phyloP scores from a whole-genome alignment of 2,113 vertebrate genomes.

The Xyrauchen texanus region DNA sequence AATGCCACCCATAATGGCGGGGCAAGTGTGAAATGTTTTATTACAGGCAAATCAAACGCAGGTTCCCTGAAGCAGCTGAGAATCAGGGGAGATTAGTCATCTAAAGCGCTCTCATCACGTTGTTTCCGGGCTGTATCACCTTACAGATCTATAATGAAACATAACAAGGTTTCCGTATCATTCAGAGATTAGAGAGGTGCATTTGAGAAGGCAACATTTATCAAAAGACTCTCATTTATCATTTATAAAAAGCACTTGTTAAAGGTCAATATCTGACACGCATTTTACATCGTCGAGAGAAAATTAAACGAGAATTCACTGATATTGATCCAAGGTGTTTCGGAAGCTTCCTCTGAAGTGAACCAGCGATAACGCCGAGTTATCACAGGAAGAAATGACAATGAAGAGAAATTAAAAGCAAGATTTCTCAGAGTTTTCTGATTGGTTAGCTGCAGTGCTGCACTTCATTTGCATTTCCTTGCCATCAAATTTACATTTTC shows the following conservation, averaged over 20 bases:
- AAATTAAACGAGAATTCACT: constrained; percentile 5
- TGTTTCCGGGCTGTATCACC: constrained; percentile 39
- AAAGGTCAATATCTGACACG: constrained; percentile 59
- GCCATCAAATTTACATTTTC: constrained; percentile 29
- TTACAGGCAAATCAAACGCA: constrained; percentile 50
- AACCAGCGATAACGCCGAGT: constrained; percentile 3
- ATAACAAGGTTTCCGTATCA: constrained; percentile 53
- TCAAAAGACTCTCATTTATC: constrained; percentile 56
- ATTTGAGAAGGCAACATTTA: constrained; percentile 59
- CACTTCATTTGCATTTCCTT: constrained; percentile 31
- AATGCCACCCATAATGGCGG: constrained; percentile 52
- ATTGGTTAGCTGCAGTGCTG: background rate
- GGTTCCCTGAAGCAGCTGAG: constrained; percentile 36
- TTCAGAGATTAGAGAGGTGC: constrained; percentile 50
- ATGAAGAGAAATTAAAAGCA: background rate
- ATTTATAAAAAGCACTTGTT: constrained; percentile 42
- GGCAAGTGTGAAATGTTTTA: constrained; percentile 53
- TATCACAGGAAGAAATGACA: constrained; percentile 14
- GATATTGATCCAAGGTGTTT: constrained; percentile 38
- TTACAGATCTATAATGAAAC: constrained; percentile 53
- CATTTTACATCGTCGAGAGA: constrained; percentile 33
- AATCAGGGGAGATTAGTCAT: constrained; percentile 52
- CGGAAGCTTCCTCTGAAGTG: constrained; percentile 22
- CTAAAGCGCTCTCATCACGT: constrained; percentile 29
- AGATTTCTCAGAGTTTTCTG: constrained; percentile 5